Evolutionary conservation across 1,140 invertebrate species (phyloP), one percentile per base, ranked within the genome.

Genomic region (Zaprionus gabonicus): DNA sequence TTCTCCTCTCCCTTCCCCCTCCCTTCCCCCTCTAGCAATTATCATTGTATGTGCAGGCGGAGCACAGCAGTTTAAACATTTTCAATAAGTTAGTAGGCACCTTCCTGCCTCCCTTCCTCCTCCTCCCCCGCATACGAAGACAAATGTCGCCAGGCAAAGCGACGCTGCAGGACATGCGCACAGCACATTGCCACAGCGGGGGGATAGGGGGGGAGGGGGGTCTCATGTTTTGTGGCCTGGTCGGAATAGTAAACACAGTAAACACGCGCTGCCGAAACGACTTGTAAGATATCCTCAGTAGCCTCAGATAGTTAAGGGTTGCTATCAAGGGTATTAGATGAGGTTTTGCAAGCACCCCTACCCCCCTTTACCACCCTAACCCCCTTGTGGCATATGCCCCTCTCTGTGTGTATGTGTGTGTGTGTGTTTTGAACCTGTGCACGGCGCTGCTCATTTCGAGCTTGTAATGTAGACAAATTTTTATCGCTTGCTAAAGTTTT

Each of bases 401-500:
- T 49, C 12, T 12, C 13, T 38, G 0, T 36, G 44, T 9, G 12
- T 36, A 1, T 20, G 20, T 38, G 0, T 23, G 28, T 28, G 7
- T 31, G 28, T 31, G 13, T 38, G 38, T 31, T 1, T 38, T 38
- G 44, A 86, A 79, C 69, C 67, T 76, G 80, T 78, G 71, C 69
- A 68, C 31, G n/a, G 70, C 41, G 17, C 71, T 64, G 34, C 70
- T 67, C 56, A n/a, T 12, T 60, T 17, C 25, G 25, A 34, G 31
- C 58, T 23, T 23, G 72, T 87, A 90, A 84, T 90, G 76, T 90
- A 84, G 85, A 88, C 84, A 88, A 88, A 88, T 88, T 88, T 90
- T 90, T 88, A 88, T 88, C 84, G 81, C 84, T 77, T 79, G 85
- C 78, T 79, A 84, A 88, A 90, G 81, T 88, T 85, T 87, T 72